Percentiles rank a stretch among this genome's conserved stretches.
These are phyloP conservation scores for Leptinotarsa haldemani DNA, from an alignment of 2,888 invertebrate genomes.

Conservation along the genomic window DNA sequence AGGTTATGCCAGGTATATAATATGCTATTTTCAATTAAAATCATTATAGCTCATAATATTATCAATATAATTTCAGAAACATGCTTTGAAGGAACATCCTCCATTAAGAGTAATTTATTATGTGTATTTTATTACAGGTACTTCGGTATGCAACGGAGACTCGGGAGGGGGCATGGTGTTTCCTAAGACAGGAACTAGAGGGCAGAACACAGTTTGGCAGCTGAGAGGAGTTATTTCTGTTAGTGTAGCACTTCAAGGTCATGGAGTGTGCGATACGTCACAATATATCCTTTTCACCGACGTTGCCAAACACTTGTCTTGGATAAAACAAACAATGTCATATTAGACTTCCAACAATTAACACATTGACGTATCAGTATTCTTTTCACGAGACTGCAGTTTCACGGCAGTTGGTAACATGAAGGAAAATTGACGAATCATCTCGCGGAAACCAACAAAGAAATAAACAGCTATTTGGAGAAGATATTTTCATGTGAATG, in stretches of 20 bases:
- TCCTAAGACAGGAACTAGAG: conserved; percentile 53
- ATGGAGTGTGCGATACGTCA: conserved; percentile 70
- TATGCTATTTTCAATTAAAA: no score
- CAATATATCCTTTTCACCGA: conserved; percentile 75
- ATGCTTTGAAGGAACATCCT: no score
- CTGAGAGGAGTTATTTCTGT: conserved; percentile 70
- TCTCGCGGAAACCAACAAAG: not conserved
- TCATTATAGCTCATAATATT: no score
- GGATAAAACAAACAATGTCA: conserved; percentile 51
- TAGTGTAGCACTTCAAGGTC: conserved; percentile 71
- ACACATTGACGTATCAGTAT: not conserved
- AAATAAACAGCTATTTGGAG: not conserved
- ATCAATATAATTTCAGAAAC: no score
- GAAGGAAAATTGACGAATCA: not conserved
- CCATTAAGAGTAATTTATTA: not conserved
- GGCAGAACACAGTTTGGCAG: conserved; percentile 57
- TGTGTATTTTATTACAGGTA: conserved; percentile 42
- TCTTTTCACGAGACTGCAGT: not conserved
- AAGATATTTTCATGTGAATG: not conserved
- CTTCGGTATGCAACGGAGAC: conserved; percentile 70
- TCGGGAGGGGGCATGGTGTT: conserved; percentile 65
- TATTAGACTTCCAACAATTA: not conserved
- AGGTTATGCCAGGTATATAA: no score
- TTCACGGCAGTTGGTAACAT: not conserved
- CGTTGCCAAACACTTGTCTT: conserved; percentile 67